phyloP scores from a whole-genome alignment of 2,113 vertebrate species.

The Polyodon spathula region DNA sequence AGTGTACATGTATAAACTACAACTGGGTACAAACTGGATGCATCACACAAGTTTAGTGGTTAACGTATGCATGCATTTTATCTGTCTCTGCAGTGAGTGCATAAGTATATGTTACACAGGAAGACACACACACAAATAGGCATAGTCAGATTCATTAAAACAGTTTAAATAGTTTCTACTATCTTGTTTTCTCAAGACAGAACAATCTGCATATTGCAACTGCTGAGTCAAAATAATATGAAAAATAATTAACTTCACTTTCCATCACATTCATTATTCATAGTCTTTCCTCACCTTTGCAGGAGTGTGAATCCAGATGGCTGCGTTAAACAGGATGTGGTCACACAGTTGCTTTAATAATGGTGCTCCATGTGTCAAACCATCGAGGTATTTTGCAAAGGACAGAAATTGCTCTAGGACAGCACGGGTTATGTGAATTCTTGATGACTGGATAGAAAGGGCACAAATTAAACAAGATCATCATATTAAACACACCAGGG shows the following conservation, averaged over 20 bases:
- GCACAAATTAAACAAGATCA: too few species aligned
- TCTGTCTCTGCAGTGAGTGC: too few species aligned
- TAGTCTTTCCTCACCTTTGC: constrained; percentile 94
- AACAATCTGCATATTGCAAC: neutral
- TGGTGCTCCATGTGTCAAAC: constrained; percentile 89
- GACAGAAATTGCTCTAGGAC: constrained; percentile 95
- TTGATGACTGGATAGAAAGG: constrained; percentile 67
- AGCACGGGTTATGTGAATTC: constrained; percentile 90
- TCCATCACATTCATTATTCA: neutral
- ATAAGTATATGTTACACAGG: too few species aligned
- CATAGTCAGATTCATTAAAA: too few species aligned
- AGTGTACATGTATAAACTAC: too few species aligned
- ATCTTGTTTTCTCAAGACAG: too few species aligned
- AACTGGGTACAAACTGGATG: too few species aligned
- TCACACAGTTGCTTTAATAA: constrained; percentile 96
- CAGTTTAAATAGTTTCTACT: too few species aligned
- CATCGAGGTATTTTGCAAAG: constrained; percentile 96
- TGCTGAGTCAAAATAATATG: neutral
- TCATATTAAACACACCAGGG: too few species aligned
- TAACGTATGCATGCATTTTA: too few species aligned
- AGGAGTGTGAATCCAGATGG: constrained; percentile 98
- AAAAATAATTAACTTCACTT: neutral
- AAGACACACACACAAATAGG: too few species aligned
- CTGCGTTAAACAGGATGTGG: constrained; percentile 94
- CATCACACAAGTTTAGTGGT: too few species aligned